Conservation (phyloP, 2,888 invertebrate species). For the Tachystola acroxantha region DNA sequence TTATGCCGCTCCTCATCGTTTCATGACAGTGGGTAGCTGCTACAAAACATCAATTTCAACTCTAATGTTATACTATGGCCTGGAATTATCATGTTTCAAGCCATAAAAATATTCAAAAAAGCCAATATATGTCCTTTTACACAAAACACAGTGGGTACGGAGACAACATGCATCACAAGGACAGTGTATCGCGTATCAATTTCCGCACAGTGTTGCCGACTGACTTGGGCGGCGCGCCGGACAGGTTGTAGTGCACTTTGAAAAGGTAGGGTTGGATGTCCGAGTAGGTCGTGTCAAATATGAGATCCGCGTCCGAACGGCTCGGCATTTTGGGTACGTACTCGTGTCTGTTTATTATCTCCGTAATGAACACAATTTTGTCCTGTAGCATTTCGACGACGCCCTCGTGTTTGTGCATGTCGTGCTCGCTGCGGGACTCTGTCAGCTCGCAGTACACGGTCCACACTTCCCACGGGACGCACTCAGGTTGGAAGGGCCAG, state of each 20-base stretch:
- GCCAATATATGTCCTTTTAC: neutral
- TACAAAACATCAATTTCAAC: too few species aligned
- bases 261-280: conserved; percentile 99
- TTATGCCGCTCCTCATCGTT: too few species aligned
- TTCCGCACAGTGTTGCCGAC: conserved; percentile 94
- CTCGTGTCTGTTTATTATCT: conserved; percentile 96
- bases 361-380: conserved; percentile 95
- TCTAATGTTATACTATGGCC: too few species aligned
- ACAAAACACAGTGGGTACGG: conserved; percentile 1
- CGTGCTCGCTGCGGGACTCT: conserved; percentile 90
- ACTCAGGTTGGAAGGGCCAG: conserved; percentile 94
- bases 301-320: conserved; percentile 92
- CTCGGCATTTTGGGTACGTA: conserved; percentile 98
- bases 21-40: too few species aligned
- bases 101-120: too few species aligned
- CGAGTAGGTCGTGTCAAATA: conserved; percentile 95
- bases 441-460: conserved; percentile 94
- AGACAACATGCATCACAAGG: conserved; percentile 78
- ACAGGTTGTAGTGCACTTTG: conserved; percentile 91
- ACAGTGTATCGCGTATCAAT: conserved; percentile 90
- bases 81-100: too few species aligned
- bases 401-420: conserved; percentile 91
- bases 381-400: conserved; percentile 93
- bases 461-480: conserved; percentile 99
- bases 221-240: conserved; percentile 87